phyloP scores from a whole-genome alignment of 2,113 vertebrate genomes.

The Pollachius pollachius region DNA sequence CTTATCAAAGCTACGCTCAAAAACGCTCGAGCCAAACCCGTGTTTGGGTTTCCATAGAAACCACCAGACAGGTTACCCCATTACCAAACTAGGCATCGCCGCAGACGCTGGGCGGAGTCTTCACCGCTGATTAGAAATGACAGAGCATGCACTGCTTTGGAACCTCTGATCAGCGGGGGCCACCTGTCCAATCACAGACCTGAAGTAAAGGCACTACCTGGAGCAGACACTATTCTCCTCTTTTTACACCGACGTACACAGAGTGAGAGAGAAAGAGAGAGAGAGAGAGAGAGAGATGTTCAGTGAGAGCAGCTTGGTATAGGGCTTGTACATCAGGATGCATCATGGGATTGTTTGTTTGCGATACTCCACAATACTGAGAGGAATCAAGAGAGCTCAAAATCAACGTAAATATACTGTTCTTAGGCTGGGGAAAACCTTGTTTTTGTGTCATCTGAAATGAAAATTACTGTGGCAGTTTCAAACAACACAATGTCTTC shows the following conservation, averaged over 20 bases:
- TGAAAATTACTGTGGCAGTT: no score
- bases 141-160: constrained; percentile 1
- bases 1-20: constrained; percentile 46
- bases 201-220: constrained; percentile 13
- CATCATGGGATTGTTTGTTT: no score
- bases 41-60: constrained; percentile 58
- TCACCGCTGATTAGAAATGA: constrained; percentile 36
- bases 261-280: no score
- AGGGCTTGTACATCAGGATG: no score
- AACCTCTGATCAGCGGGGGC: constrained; percentile 34
- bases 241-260: constrained; percentile 17
- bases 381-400: no score
- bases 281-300: constrained; percentile 22
- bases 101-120: constrained; percentile 27
- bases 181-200: constrained; percentile 29
- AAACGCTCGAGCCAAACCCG: constrained; percentile 46
- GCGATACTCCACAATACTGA: no score
- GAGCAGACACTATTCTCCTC: background rate
- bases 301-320: constrained; percentile 8
- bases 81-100: constrained; percentile 44
- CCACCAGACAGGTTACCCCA: constrained; percentile 55
- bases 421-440: no score
- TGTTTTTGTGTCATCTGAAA: no score
- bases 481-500: no score
- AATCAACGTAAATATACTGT: no score